These are phyloP conservation scores for Epistrophe grossulariae DNA, from an alignment of 2,888 invertebrate species.

Conservation along the genomic window DNA sequence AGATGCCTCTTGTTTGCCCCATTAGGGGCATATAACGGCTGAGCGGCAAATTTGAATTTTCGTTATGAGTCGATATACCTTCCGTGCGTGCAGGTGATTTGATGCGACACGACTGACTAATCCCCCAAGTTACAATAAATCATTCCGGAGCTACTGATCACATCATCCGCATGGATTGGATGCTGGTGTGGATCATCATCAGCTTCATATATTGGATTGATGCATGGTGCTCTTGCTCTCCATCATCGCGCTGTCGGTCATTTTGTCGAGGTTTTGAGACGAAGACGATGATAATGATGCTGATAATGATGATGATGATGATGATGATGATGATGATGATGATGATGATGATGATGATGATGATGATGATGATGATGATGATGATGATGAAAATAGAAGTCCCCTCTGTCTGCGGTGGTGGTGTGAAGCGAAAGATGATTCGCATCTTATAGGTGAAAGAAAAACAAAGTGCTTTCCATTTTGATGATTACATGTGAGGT, in stretches of 20 bases:
- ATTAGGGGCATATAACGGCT: conserved; percentile 1
- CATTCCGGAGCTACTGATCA: conserved; percentile 55
- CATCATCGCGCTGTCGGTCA: conserved; percentile 52
- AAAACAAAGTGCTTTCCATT: conserved; percentile 65
- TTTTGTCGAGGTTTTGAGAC: conserved; percentile 11
- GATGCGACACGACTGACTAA: conserved; percentile 74
- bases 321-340: not conserved
- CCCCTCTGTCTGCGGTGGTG: not conserved
- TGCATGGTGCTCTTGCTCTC: conserved; percentile 27
- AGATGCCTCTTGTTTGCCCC: not conserved
- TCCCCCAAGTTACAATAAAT: conserved; percentile 71
- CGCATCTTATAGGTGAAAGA: conserved; percentile 45
- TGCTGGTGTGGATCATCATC: conserved; percentile 14
- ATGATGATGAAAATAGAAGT: not conserved
- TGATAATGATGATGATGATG: not conserved
- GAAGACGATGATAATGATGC: not conserved
- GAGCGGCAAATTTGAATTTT: conserved; percentile 65
- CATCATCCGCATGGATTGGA: conserved; percentile 31
- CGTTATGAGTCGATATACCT: conserved; percentile 7
- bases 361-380: not conserved
- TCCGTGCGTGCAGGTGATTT: conserved; percentile 61
- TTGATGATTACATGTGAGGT: conserved; percentile 24
- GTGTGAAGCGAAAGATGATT: conserved; percentile 1
- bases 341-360: not conserved
- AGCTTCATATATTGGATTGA: conserved; percentile 19